These are phyloP conservation scores for Hetaerina americana DNA, from an alignment of 1,140 invertebrate species.

Conservation along the genomic window DNA sequence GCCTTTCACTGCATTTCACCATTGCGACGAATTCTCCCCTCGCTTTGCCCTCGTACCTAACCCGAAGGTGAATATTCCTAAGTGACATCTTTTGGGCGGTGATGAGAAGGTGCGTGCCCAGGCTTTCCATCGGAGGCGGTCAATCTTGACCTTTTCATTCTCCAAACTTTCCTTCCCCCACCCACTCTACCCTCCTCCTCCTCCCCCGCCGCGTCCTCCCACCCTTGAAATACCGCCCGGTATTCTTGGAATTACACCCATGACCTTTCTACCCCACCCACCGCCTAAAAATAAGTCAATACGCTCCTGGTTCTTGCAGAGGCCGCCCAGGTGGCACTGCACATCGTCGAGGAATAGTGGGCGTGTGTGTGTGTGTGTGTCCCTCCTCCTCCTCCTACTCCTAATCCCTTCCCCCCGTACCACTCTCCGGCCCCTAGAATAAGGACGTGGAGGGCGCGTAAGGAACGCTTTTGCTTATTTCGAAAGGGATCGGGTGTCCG, in stretches of 20 bases:
- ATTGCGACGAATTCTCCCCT: no score
- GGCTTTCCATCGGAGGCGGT: neutral
- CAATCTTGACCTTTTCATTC: neutral
- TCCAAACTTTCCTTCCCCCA: neutral
- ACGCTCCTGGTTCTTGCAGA: neutral
- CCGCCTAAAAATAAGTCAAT: neutral
- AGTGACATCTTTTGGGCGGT: neutral
- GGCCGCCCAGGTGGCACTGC: neutral
- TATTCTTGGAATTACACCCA: neutral
- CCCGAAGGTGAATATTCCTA: neutral
- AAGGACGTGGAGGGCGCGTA: no score
- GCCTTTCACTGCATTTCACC: no score
- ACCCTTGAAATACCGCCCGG: neutral
- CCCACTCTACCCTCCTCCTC: no score
- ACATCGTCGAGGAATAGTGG: neutral
- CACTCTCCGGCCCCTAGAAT: neutral
- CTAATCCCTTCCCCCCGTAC: no score
- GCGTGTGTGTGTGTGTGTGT: no score
- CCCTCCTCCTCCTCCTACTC: no score
- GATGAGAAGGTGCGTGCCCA: neutral
- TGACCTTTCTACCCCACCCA: neutral
- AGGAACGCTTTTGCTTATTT: no score
- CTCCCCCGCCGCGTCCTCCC: neutral
- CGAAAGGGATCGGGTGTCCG: no score
- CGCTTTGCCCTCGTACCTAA: no score